Evolutionary conservation across 2,113 vertebrate genomes (phyloP).

Genomic region (Ciconia maguari): DNA sequence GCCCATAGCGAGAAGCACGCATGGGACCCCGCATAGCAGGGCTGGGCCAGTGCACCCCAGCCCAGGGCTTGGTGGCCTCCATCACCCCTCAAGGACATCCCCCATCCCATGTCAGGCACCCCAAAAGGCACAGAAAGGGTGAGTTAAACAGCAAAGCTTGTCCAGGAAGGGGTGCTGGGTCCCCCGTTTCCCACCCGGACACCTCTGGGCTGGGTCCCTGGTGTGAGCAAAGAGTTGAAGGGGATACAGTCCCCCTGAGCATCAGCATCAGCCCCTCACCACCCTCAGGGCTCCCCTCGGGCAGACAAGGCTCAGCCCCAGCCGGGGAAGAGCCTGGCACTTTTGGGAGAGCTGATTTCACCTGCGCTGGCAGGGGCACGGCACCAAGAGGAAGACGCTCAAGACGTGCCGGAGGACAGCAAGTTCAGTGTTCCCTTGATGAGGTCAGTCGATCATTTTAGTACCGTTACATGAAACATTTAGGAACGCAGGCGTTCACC

Average conservation of each 20-base stretch:
- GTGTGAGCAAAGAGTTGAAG: background rate
- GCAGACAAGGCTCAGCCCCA: background rate
- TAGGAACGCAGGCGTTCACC: background rate
- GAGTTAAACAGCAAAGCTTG: background rate
- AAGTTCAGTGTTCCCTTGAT: background rate
- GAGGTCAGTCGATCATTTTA: background rate
- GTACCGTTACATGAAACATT: background rate
- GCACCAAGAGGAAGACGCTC: background rate
- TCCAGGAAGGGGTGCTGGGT: rapidly evolving
- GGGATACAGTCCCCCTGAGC: background rate
- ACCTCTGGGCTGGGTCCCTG: background rate
- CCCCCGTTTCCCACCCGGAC: background rate
- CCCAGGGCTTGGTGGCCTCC: background rate
- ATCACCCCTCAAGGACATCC: background rate
- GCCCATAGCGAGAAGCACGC: rapidly evolving
- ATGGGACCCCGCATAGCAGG: rapidly evolving
- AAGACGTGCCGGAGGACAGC: background rate
- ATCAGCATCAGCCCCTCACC: background rate
- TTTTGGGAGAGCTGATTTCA: background rate
- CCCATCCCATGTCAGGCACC: background rate
- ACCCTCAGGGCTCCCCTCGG: background rate
- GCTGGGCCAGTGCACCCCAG: rapidly evolving
- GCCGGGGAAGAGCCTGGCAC: background rate
- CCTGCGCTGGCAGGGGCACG: background rate
- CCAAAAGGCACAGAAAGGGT: background rate